Evolutionary conservation across 2,888 invertebrate species (phyloP), one percentile per base, ranked within the genome.

Genomic region (Omphaloscelis lunosa): DNA sequence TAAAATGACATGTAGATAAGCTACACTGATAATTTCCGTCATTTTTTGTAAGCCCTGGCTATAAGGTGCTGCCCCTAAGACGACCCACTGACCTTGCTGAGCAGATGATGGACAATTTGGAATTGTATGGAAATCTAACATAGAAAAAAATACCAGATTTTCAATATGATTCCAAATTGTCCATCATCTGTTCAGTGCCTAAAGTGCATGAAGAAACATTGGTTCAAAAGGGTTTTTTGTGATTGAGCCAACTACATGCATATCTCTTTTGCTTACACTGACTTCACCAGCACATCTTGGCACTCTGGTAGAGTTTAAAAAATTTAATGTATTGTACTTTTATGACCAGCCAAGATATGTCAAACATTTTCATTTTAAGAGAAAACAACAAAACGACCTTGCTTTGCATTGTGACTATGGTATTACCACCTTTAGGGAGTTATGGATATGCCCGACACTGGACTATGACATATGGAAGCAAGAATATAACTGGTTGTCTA

Each of bases 371-470:
- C 8, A 34, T 29, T 39, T 48, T 63, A 23, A n/a, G 15, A 15
- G 7, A n/a, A 41, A 58, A 45, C 45, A 51, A 17, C 20, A 7
- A 17, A 27, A 29, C 51, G n/a, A 70, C 9, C 29, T 75, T 66
- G 76, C 76, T 56, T 53, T 66, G 80, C 56, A 80, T 75, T 56
- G 76, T 80, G 80, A 76, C 39, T 67, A 76, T 76, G 70, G 66
- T 48, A 76, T 80, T 80, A 61, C 61, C 39, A 56, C 5, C 15
- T 41, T 48, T 53, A 48, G n/a, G n/a, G n/a, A 23, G 15, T 7
- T 51, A 45, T 29, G 29, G 56, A 70, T 66, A n/a, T 48, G 56
- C 20, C 58, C 15, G 29, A 79, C 12, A 63, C 11, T 45, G 11
- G 45, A 66, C 51, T 48, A 27, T 48, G 17, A 72, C n/a, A 66